A percentile compares a stretch with the other conserved stretches of the same genome.
Evolutionary conservation across 2,888 invertebrate species (phyloP).

Genomic region (Acanthosoma haemorrhoidale): DNA sequence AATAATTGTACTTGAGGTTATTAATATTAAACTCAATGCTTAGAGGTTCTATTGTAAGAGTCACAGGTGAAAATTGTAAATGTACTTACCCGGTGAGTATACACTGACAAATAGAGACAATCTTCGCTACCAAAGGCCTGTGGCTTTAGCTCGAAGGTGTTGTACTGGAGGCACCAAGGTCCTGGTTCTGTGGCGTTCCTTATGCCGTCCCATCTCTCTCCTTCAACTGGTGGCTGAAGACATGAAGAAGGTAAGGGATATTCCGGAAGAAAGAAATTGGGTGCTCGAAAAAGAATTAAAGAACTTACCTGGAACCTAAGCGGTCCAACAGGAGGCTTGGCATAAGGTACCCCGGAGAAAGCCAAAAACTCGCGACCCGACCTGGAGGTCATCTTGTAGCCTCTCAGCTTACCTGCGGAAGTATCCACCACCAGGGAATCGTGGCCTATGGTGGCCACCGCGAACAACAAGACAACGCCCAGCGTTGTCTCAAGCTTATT

Average conservation of each 20-base stretch:
- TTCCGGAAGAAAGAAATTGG: no score
- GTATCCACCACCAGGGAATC: neutral
- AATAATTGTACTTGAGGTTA: no score
- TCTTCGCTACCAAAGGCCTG: constrained; percentile 34
- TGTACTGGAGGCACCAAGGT: neutral
- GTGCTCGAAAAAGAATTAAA: no score
- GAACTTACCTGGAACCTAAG: neutral
- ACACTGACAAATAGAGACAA: constrained; percentile 36
- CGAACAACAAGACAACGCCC: neutral
- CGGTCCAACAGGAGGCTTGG: neutral
- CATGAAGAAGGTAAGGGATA: neutral
- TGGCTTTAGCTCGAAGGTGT: neutral
- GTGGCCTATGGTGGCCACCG: neutral
- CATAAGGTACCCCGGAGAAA: neutral
- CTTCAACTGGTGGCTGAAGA: constrained; percentile 23
- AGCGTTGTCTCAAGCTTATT: neutral
- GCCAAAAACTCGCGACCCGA: neutral
- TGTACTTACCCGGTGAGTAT: constrained; percentile 34
- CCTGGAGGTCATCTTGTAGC: neutral
- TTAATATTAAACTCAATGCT: no score
- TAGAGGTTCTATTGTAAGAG: no score
- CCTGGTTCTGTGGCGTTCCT: constrained; percentile 16
- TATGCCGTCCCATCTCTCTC: constrained; percentile 17
- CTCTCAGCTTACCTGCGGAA: neutral
- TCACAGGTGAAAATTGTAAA: no score